Base-by-base conservation (phyloP, 2,797 vertebrate genomes). In the Mus caroli region DNA sequence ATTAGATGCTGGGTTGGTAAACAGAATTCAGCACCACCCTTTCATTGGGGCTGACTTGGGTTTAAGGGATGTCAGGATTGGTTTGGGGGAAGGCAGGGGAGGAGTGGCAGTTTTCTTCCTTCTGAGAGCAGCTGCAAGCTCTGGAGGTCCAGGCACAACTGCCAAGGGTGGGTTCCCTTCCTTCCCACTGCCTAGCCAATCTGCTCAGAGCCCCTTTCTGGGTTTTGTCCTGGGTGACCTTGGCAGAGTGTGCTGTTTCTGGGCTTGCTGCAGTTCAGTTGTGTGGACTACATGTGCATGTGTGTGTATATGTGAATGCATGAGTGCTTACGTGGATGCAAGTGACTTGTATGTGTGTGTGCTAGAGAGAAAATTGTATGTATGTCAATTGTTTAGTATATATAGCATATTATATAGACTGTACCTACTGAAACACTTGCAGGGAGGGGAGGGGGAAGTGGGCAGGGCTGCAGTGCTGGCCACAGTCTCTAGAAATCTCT, bases 1-100 rank as follows among this genome's bases (percentile, higher is more conserved):
- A 97, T 96, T 97, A 98, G 97, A 97, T 89, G 96, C 94, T 88
- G 88, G 93, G 87, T 85, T 94, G 96, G 97, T 97, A 97, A 97
- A 95, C 97, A 98, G 92, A 92, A 93, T 80, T 77, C 93, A 12
- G 1, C 52, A 92, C 92, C 96, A 82, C 91, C 78, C 85, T 96
- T 96, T 97, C 97, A 94, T 94, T 93, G 97, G 94, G 97, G 92
- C 94, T 97, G 97, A 97, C 95, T 97, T 93, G 82, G 69, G 96
- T 95, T 90, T 95, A 96, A 88, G 95, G 92, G 96, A 80, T 96
- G 96, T 97, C 94, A 31, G 94, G 93, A 96, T 69, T 97, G 97
- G 96, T 97, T 97, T 97, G 84, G 94, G 87, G 91, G 67, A 82
- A 94, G 76, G 71, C 77, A 75, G 31, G 84, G 83, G 88, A 96